These are phyloP conservation scores for Zosterops pallidus DNA, from an alignment of 2,113 vertebrate genomes.

Conservation along the genomic window DNA sequence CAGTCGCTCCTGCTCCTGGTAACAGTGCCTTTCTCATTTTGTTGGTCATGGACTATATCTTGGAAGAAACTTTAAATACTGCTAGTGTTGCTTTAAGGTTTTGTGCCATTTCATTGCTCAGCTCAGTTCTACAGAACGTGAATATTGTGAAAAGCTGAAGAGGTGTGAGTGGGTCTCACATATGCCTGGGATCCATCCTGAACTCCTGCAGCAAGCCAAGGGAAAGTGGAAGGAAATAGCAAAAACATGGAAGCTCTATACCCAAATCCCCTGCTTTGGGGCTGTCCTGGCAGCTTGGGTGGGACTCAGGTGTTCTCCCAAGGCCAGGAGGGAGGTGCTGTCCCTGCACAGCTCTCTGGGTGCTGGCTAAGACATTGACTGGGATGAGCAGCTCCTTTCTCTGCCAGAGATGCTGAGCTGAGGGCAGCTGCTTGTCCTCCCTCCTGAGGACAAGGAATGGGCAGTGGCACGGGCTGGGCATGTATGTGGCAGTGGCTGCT, in stretches of 20 bases:
- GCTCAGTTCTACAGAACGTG: not conserved
- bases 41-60: not conserved
- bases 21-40: not conserved
- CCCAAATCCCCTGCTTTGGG: no score
- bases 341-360: not conserved
- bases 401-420: not conserved
- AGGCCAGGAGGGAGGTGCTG: not conserved
- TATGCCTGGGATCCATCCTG: not conserved
- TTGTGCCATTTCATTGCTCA: not conserved
- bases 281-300: fast-evolving
- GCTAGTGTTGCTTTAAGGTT: not conserved
- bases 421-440: not conserved
- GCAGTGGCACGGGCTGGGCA: not conserved
- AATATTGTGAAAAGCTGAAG: not conserved
- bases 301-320: not conserved
- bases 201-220: not conserved
- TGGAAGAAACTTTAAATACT: conserved; percentile 11
- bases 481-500: not conserved
- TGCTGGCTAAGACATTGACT: not conserved
- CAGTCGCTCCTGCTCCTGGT: not conserved
- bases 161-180: not conserved
- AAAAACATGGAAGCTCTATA: not conserved
- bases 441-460: not conserved
- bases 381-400: not conserved
- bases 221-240: not conserved